Base-by-base conservation (phyloP, 2,888 invertebrate genomes). In the Plagiodera versicolora region DNA sequence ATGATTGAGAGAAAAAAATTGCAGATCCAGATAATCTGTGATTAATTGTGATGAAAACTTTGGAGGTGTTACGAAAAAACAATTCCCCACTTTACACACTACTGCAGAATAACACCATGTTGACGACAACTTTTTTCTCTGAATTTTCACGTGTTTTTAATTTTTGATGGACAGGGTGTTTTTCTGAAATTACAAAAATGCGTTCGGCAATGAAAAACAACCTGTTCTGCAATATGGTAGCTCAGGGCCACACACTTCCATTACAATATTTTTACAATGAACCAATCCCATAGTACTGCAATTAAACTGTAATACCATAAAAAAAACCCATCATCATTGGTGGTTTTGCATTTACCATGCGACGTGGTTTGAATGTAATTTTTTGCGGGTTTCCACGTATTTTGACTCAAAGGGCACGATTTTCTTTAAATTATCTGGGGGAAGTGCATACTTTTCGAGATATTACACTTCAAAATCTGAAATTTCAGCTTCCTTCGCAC, bases 211-310 rank as follows among this genome's bases (percentile, higher is more conserved):
- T 24, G 24, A 24, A 6, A 50, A 61, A 57, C 56, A 54, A 51
- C 51, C 58, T 63, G 51, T 60, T 2, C 14, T 68, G 64, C 66
- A 69, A 55, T 53, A 75, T 77, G 79, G 79, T 80, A 80, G 80
- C 80, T 80, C 80, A 80, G 80, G 80, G 80, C 74, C 78, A 79
- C 78, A 79, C 79, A 80, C 79, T 80, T 80, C 78, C 79, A 79
- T 74, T 77, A 76, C 77, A 78, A 79, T 79, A 80, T 70, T 66
- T 69, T 60, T 44, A 60, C 63, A 68, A 65, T 70, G 66, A 64
- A 67, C 60, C 39, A 14, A 39, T 6, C 24, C 24, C 24, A 24
- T 14, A 39, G 39, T 50, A 11, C 17, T 30, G 16, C 14, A 30
- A 9, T 50, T n/a, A n/a, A 9, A 16, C 10, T 10, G 10, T 14